These are phyloP conservation scores for Macrotis lagotis DNA, from an alignment of 2,113 vertebrate species.

Conservation along the genomic window DNA sequence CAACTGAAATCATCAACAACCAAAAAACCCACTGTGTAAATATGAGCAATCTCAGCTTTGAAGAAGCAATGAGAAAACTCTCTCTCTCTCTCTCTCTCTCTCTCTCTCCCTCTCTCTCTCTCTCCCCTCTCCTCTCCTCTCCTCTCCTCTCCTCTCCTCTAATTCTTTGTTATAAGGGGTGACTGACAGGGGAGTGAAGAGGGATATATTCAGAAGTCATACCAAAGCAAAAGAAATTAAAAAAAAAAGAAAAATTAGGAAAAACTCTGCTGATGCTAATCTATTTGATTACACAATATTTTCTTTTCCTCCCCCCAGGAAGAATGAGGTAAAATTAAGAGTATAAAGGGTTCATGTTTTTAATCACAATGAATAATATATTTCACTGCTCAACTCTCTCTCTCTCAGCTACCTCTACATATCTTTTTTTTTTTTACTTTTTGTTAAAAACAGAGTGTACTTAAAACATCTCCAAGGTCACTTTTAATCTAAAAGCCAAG, in stretches of 20 bases:
- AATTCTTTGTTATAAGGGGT: not conserved
- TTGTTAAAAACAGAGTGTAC: not conserved
- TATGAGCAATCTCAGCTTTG: not conserved
- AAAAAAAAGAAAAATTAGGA: not conserved
- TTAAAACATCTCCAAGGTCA: not conserved
- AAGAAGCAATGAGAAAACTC: not conserved
- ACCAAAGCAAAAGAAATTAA: not conserved
- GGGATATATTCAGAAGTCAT: not conserved
- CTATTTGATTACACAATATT: not conserved
- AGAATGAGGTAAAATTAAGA: not conserved
- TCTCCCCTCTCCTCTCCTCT: too few relatives aligned
- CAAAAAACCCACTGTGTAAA: not conserved
- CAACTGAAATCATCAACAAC: not conserved
- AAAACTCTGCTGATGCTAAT: not conserved
- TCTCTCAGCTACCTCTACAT: not conserved
- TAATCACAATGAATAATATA: not conserved
- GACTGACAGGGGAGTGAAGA: not conserved
- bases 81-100: not conserved
- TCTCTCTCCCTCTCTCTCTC: not conserved
- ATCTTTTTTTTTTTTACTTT: not conserved
- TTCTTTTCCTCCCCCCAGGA: not conserved
- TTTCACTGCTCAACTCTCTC: not conserved
- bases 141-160: too few relatives aligned
- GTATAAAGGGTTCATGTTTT: not conserved
- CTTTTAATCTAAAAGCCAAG: not conserved